Percentiles rank a stretch among this genome's conserved stretches.
These are phyloP conservation scores for Brienomyrus brachyistius DNA, from an alignment of 2,113 vertebrate genomes.

Conservation along the genomic window DNA sequence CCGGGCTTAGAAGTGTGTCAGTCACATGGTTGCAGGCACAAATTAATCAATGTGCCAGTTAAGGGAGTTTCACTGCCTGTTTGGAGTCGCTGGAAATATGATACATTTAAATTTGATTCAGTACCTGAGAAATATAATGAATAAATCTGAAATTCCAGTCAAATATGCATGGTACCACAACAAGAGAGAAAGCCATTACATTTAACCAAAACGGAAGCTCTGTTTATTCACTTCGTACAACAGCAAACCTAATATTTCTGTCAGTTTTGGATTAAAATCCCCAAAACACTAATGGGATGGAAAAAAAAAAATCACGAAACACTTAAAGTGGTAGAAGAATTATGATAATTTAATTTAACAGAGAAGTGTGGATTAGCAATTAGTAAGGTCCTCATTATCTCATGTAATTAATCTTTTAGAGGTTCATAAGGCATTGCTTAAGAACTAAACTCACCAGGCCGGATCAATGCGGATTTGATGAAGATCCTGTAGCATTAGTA, in stretches of 20 bases:
- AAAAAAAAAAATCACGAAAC: neutral
- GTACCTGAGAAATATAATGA: neutral
- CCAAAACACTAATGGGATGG: slow-evolving; percentile 6
- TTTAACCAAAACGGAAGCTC: neutral
- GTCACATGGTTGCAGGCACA: neutral
- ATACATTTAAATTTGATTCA: neutral
- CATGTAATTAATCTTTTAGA: slow-evolving; percentile 13
- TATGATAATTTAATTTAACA: slow-evolving; percentile 16
- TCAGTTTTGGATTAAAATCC: neutral
- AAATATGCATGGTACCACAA: neutral
- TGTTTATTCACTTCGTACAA: neutral
- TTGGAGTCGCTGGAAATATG: neutral
- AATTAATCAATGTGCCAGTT: neutral
- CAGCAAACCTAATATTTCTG: neutral
- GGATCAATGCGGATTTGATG: neutral
- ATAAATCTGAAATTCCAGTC: neutral
- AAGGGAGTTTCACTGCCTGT: neutral
- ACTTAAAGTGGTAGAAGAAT: slow-evolving; percentile 15
- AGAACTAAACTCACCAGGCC: slow-evolving; percentile 1
- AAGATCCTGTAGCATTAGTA: neutral
- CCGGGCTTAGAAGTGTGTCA: neutral
- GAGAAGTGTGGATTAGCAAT: slow-evolving; percentile 12
- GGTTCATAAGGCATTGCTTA: slow-evolving; percentile 8
- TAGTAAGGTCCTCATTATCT: slow-evolving; percentile 10
- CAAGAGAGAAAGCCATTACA: neutral